Evolutionary conservation across 1,140 invertebrate genomes (phyloP).

Genomic region (Trinorchestia longiramus): DNA sequence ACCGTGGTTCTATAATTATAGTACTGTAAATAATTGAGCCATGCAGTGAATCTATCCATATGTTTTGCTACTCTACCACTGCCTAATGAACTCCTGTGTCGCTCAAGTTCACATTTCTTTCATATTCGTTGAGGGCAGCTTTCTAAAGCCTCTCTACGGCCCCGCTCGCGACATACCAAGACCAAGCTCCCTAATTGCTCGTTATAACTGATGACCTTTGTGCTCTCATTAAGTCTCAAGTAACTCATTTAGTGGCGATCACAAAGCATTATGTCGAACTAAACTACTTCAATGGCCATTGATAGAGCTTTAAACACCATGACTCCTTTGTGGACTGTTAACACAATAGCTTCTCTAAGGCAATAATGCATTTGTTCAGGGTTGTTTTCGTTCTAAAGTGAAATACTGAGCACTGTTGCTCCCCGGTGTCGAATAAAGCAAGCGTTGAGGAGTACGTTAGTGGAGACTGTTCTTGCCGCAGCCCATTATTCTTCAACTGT

Average conservation of each 20-base stretch:
- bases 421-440: background rate
- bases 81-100: background rate
- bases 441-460: background rate
- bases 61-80: background rate
- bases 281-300: background rate
- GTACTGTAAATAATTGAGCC: background rate
- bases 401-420: background rate
- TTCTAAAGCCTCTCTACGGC: background rate
- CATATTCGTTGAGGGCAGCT: background rate
- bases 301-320: background rate
- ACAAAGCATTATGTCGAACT: background rate
- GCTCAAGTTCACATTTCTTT: background rate
- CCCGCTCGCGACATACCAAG: background rate
- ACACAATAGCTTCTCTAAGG: background rate
- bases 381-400: background rate
- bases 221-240: slow-evolving; percentile 1
- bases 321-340: background rate
- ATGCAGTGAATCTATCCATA: background rate
- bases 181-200: slow-evolving; percentile 15
- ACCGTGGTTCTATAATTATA: background rate
- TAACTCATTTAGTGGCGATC: background rate
- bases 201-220: background rate
- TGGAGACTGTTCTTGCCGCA: background rate
- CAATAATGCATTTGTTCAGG: background rate
- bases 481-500: background rate